Evolutionary conservation across 64 coral and sea anemone species (phyloP), one percentile per base, ranked within the genome.

Genomic region (Pocillopora damicornis): DNA sequence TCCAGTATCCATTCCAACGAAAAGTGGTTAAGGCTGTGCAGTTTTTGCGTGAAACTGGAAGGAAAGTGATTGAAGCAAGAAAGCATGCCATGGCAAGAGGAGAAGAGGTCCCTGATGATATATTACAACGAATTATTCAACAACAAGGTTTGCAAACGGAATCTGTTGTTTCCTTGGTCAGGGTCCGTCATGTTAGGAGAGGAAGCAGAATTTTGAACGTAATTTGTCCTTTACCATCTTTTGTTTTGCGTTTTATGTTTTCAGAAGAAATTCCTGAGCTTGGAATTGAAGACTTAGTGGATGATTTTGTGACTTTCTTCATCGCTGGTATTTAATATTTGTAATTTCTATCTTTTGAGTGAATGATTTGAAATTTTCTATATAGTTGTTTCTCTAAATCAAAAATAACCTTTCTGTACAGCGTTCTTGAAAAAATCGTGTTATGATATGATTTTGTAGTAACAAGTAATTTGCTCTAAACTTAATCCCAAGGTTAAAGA

Each of bases 231-330:
- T 51, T 51, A 51, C 59, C 20, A n/a, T 17, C 61, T 63, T 63
- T 63, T 63, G 16, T 2, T 60, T 63, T 35, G 15, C 15, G 25
- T 75, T 11, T 87, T 88, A 13, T 23, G 11, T 63, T 90, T 60
- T 20, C 38, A 91, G 89, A 91, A 35, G 22, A 77, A 71, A 76
- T 71, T 58, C 89, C 89, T 57, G 83, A 36, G 11, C n/a, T 81
- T 64, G 89, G 65, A 20, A 78, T 91, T 67, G 89, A 91, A 65
- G 82, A 86, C 63, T 56, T 91, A 81, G 23, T 91, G 15, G 89
- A 91, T 73, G 81, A 91, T n/a, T 91, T 91, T 91, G 81, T 91
- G 1, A 91, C 81, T 17, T 91, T 91, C 73, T 91, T 91, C 59
- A 83, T 91, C 73, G 89, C 89, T 86, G 89, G 89, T 91, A 86